Conservation (phyloP, 2,888 invertebrate species). For the Polyploca ridens region DNA sequence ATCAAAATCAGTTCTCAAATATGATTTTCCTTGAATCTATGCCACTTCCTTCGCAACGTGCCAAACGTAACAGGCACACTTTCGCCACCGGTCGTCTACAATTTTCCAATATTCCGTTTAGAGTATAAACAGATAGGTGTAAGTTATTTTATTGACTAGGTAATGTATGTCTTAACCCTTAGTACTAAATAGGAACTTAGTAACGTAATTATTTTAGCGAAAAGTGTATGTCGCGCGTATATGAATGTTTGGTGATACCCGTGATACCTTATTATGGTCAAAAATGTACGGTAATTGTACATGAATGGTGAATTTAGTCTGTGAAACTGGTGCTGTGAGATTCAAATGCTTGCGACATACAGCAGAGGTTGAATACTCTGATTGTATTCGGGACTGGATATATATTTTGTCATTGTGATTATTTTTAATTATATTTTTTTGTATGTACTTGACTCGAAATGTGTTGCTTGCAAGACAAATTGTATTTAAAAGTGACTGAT, state of each 20-base stretch:
- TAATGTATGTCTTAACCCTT: slow-evolving; percentile 81
- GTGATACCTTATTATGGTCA: slow-evolving; percentile 44
- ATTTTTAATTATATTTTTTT: slow-evolving; percentile 59
- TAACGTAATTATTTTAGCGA: slow-evolving; percentile 68
- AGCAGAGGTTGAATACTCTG: slow-evolving; percentile 52
- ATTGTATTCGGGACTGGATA: slow-evolving; percentile 67
- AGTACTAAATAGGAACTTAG: slow-evolving; percentile 66
- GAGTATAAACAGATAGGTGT: slow-evolving; percentile 74
- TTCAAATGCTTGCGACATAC: slow-evolving; percentile 79
- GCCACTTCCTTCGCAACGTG: slow-evolving; percentile 44
- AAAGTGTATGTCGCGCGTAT: slow-evolving; percentile 78
- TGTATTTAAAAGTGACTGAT: slow-evolving; percentile 73
- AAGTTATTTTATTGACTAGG: slow-evolving; percentile 77
- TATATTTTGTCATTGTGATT: slow-evolving; percentile 60
- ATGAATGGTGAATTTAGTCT: slow-evolving; percentile 50
- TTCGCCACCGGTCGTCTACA: slow-evolving; percentile 51
- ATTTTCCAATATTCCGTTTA: slow-evolving; percentile 69
- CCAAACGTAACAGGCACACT: slow-evolving; percentile 58
- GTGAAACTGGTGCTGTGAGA: slow-evolving; percentile 78
- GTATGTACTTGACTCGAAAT: slow-evolving; percentile 61
- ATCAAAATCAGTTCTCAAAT: slow-evolving; percentile 28
- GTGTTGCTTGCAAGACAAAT: slow-evolving; percentile 71
- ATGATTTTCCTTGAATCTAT: slow-evolving; percentile 13
- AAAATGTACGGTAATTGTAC: slow-evolving; percentile 20
- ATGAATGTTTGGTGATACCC: slow-evolving; percentile 55